phyloP scores from a whole-genome alignment of 2,797 vertebrate species.

The Enteromius argenteus region DNA sequence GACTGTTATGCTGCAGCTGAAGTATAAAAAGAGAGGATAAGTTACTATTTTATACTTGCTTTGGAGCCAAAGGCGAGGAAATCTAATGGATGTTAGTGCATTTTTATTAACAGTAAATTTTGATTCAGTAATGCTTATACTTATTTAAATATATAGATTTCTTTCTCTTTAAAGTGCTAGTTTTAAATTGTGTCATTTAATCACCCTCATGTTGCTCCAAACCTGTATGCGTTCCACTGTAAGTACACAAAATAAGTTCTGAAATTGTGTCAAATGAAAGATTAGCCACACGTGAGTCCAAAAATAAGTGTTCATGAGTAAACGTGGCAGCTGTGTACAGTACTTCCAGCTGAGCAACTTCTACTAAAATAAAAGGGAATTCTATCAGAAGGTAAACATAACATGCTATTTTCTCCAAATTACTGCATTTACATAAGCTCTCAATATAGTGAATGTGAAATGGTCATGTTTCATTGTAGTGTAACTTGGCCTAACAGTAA shows the following conservation, averaged over 20 bases:
- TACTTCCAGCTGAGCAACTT: neutral
- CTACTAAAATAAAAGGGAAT: neutral
- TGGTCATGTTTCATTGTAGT: neutral
- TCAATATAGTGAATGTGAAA: neutral
- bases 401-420: neutral
- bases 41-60: neutral
- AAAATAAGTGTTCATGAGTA: neutral
- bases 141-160: neutral
- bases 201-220: neutral
- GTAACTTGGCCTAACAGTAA: conserved; percentile 1
- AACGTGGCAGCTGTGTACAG: neutral
- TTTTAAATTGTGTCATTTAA: neutral
- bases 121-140: neutral
- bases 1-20: neutral
- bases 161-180: neutral
- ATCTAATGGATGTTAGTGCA: neutral
- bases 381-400: neutral
- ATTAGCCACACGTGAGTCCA: neutral
- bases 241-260: neutral
- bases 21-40: neutral
- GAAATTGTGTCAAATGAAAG: neutral
- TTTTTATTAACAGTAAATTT: neutral
- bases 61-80: neutral
- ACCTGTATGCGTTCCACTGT: neutral
- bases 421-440: neutral